These are phyloP conservation scores for Heliocidaris erythrogramma DNA, from an alignment of 35 echinoderm and acorn worm species.

Conservation along the genomic window DNA sequence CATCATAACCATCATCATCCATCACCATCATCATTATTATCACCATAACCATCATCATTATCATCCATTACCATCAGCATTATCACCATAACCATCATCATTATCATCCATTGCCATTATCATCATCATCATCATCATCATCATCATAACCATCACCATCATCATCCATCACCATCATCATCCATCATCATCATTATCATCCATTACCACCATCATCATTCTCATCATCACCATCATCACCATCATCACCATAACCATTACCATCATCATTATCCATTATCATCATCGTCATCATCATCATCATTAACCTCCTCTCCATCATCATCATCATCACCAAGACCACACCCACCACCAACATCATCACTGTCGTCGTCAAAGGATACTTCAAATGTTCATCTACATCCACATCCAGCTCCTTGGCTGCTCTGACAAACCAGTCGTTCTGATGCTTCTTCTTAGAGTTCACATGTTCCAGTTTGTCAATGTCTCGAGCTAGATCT, in stretches of 20 bases:
- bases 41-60: no score
- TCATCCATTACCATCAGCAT: no score
- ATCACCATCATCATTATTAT: no score
- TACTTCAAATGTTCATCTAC: slow-evolving; percentile 91
- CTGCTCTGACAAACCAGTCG: slow-evolving; percentile 85
- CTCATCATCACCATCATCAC: background rate
- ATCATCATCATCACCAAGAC: background rate
- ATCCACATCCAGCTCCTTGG: slow-evolving; percentile 83
- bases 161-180: no score
- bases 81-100: no score
- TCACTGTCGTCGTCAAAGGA: slow-evolving; percentile 60
- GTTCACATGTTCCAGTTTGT: slow-evolving; percentile 53
- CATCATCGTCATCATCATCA: slow-evolving; percentile 11
- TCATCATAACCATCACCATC: no score
- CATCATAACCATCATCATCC: no score
- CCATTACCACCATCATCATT: background rate
- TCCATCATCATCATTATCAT: no score
- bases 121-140: no score
- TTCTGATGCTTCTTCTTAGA: slow-evolving; percentile 87
- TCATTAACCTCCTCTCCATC: background rate
- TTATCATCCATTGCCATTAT: no score
- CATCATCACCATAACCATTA: background rate
- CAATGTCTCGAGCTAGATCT: slow-evolving; percentile 69
- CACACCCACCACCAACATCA: background rate
- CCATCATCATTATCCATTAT: background rate